These are phyloP conservation scores for Apocrypta bakeri DNA, from an alignment of 1,140 invertebrate species.

Conservation along the genomic window DNA sequence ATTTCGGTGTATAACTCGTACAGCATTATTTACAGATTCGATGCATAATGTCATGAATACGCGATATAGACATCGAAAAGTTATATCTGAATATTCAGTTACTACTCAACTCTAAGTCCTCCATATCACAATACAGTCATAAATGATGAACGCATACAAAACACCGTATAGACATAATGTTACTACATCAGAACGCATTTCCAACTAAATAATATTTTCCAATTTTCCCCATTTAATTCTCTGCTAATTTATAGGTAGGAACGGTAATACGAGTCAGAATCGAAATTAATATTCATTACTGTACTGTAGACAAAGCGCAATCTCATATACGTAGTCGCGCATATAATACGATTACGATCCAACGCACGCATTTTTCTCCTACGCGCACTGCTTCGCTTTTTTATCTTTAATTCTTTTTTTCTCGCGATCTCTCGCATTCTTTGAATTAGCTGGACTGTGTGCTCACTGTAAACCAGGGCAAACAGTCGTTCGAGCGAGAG, in stretches of 20 bases:
- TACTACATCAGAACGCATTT: too few relatives aligned
- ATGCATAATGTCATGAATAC: too few relatives aligned
- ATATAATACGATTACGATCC: neutral
- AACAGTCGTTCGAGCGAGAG: neutral
- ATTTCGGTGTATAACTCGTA: too few relatives aligned
- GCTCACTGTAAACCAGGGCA: conserved; percentile 43
- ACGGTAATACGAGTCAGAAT: neutral
- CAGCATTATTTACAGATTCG: too few relatives aligned
- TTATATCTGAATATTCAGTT: too few relatives aligned
- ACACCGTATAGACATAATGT: too few relatives aligned
- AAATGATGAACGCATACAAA: too few relatives aligned
- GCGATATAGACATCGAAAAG: too few relatives aligned
- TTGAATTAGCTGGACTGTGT: conserved; percentile 34
- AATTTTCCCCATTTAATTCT: too few relatives aligned
- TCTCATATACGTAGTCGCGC: neutral
- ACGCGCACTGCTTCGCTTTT: neutral
- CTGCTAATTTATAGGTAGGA: neutral
- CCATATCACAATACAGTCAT: too few relatives aligned
- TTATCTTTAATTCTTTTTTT: neutral
- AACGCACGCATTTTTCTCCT: neutral
- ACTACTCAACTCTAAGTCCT: too few relatives aligned
- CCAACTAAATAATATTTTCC: too few relatives aligned
- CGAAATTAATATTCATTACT: neutral
- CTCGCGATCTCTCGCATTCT: neutral
- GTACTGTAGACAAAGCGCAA: neutral